Conservation (phyloP, 2,797 vertebrate species). For the Alca torda region DNA sequence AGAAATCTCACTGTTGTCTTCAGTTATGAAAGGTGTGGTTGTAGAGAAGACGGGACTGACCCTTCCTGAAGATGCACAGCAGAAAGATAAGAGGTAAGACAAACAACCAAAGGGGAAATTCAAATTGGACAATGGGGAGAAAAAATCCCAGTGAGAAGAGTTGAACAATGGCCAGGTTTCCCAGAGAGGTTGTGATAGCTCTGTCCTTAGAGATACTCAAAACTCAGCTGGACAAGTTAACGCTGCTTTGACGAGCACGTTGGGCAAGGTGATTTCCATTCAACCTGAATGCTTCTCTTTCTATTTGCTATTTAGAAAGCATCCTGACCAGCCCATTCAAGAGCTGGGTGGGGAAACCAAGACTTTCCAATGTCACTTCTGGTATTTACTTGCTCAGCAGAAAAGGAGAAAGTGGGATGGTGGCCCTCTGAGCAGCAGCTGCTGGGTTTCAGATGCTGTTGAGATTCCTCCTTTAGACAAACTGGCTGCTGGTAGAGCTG, state of each 20-base stretch:
- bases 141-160: neutral
- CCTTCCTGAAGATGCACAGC: neutral
- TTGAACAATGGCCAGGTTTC: neutral
- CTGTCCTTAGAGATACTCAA: neutral
- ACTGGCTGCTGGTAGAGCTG: neutral
- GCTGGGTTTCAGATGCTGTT: neutral
- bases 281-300: neutral
- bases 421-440: neutral
- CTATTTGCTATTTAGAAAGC: neutral
- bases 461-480: neutral
- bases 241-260: neutral
- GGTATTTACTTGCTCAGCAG: neutral
- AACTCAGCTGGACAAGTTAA: neutral
- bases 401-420: neutral
- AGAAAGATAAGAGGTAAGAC: neutral
- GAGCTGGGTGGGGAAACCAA: neutral
- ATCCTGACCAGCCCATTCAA: neutral
- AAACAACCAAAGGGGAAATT: neutral
- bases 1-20: neutral
- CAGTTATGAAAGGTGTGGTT: neutral
- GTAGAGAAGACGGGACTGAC: neutral
- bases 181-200: neutral
- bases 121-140: neutral
- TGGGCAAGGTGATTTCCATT: neutral
- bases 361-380: neutral